Percentiles rank a stretch among this genome's conserved stretches.
These are phyloP conservation scores for Cataglyphis altisquamis DNA, from an alignment of 2,888 invertebrate genomes.

Conservation along the genomic window DNA sequence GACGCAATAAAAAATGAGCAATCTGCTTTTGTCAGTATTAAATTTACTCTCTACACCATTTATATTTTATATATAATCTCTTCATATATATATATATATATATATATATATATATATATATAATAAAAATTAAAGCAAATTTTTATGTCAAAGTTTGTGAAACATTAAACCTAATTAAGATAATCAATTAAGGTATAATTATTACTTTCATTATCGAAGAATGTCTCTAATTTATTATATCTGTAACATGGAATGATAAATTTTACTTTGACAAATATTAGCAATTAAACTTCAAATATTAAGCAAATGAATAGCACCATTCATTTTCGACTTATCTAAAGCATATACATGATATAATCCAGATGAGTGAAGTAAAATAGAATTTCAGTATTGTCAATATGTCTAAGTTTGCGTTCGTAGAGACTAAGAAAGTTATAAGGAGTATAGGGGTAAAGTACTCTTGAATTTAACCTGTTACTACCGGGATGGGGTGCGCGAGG, in stretches of 20 bases:
- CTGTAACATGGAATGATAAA: background rate
- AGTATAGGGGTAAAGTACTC: slow-evolving; percentile 2
- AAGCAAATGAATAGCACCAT: background rate
- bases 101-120: background rate
- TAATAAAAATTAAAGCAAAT: background rate
- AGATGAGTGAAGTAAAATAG: background rate
- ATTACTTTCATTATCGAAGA: background rate
- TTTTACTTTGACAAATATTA: background rate
- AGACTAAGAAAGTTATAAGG: slow-evolving; percentile 25
- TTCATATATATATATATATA: background rate
- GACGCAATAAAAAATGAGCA: background rate
- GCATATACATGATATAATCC: background rate
- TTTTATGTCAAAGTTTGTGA: background rate
- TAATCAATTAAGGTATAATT: background rate
- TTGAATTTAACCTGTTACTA: slow-evolving; percentile 19
- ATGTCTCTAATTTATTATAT: background rate
- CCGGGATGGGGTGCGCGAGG: background rate
- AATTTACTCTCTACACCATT: background rate
- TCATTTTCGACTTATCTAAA: background rate
- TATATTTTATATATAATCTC: background rate
- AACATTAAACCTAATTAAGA: background rate
- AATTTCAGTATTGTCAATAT: slow-evolving; percentile 19
- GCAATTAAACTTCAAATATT: background rate
- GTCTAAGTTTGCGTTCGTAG: background rate
- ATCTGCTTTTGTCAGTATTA: background rate